phyloP scores from a whole-genome alignment of 2,797 vertebrate species.

The Sebastes hopkinsi region DNA sequence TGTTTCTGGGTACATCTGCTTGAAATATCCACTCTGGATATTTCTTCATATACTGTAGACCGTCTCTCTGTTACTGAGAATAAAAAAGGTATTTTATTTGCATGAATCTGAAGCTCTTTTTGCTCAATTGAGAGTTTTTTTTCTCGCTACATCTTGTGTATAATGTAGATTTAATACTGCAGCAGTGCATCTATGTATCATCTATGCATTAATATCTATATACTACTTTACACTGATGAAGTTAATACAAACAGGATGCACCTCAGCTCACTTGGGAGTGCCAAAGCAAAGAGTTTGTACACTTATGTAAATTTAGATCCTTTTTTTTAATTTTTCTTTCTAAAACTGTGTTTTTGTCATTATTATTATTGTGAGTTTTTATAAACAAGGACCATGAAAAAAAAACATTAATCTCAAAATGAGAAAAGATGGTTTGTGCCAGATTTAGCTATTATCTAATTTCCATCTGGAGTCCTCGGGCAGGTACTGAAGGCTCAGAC shows the following conservation, averaged over 20 bases:
- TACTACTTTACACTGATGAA: background rate
- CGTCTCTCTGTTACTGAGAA: background rate
- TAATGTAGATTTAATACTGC: background rate
- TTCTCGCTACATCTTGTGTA: background rate
- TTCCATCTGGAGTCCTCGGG: too few relatives aligned
- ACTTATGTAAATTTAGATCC: background rate
- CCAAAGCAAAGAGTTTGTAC: background rate
- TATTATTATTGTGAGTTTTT: too few relatives aligned
- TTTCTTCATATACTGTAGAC: background rate
- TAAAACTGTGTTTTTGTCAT: background rate
- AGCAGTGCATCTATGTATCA: background rate
- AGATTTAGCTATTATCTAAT: too few relatives aligned
- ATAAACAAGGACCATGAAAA: too few relatives aligned
- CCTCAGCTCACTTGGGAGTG: background rate
- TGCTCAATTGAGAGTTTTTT: background rate
- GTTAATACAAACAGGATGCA: background rate
- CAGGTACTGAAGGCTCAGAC: too few relatives aligned
- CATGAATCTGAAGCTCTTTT: background rate
- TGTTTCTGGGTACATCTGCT: slow-evolving; percentile 37
- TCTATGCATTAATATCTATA: background rate
- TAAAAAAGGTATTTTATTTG: background rate
- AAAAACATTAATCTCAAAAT: too few relatives aligned
- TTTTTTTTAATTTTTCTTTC: fast-evolving
- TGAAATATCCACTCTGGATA: slow-evolving; percentile 36
- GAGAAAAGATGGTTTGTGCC: too few relatives aligned